Evolutionary conservation across 2,113 vertebrate species (phyloP).

Genomic region (Cairina moschata): DNA sequence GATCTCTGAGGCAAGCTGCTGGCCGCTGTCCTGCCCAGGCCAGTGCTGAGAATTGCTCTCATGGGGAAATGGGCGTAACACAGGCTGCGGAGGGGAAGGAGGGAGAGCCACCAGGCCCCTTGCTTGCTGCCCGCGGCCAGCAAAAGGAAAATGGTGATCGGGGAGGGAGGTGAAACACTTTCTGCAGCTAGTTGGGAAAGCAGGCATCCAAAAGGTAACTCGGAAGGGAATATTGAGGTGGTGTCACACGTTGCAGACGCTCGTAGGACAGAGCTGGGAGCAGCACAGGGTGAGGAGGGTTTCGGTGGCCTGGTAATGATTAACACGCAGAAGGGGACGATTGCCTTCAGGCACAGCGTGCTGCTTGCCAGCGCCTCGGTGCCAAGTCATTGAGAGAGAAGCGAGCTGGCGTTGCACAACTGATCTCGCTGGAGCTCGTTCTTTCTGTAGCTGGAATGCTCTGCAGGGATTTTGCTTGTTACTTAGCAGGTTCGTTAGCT

Average conservation of each 20-base stretch:
- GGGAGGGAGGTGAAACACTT: not conserved
- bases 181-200: not conserved
- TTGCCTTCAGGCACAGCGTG: not conserved
- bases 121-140: too few species aligned
- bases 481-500: not conserved
- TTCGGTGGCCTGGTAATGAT: not conserved
- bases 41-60: too few species aligned
- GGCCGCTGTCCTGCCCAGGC: too few species aligned
- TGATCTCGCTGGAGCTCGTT: not conserved
- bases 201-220: not conserved
- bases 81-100: too few species aligned
- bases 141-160: not conserved
- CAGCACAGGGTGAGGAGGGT: not conserved
- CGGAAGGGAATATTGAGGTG: not conserved
- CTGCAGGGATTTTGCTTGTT: not conserved
- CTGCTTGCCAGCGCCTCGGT: not conserved
- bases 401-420: not conserved
- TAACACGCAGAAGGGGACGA: not conserved
- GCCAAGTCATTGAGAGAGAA: not conserved
- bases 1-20: too few species aligned
- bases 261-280: not conserved
- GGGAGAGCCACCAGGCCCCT: too few species aligned
- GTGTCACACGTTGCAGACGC: rapidly evolving
- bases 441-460: not conserved
- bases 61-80: too few species aligned